phyloP scores from a whole-genome alignment of 2,888 invertebrate species.

The Pantelozetes paolii region DNA sequence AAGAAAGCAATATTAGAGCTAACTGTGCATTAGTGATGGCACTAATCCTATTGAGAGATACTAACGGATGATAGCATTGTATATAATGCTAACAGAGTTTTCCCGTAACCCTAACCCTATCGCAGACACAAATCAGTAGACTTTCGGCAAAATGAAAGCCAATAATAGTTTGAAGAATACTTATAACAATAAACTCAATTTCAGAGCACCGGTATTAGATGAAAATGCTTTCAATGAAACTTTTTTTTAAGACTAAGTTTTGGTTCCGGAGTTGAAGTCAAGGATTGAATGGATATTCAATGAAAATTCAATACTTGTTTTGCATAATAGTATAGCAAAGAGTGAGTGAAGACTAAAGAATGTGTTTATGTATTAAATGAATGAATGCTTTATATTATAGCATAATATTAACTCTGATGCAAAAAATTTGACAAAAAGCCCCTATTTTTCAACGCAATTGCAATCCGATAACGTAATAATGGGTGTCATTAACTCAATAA shows the following conservation, averaged over 20 bases:
- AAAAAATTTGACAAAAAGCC: neutral
- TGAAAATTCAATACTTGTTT: neutral
- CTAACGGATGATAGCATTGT: constrained; percentile 1
- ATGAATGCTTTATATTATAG: neutral
- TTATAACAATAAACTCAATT: neutral
- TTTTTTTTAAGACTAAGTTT: too few species aligned
- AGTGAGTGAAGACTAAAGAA: neutral
- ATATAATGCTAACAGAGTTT: neutral
- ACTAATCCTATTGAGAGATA: constrained; percentile 22
- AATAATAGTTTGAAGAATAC: neutral
- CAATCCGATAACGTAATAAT: constrained; percentile 29
- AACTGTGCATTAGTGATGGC: constrained; percentile 1
- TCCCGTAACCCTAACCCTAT: constrained; percentile 12
- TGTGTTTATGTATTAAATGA: constrained; percentile 6
- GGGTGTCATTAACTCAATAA: constrained; percentile 10
- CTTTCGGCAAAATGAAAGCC: neutral
- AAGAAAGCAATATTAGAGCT: neutral
- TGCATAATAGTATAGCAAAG: neutral
- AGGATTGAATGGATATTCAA: too few species aligned
- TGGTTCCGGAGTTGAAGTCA: too few species aligned
- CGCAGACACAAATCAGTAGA: neutral
- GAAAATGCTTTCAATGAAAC: too few species aligned
- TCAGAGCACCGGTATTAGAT: neutral
- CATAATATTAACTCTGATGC: neutral
- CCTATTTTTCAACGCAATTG: neutral